Conservation (phyloP, 2,797 vertebrate genomes). For the Falco biarmicus region DNA sequence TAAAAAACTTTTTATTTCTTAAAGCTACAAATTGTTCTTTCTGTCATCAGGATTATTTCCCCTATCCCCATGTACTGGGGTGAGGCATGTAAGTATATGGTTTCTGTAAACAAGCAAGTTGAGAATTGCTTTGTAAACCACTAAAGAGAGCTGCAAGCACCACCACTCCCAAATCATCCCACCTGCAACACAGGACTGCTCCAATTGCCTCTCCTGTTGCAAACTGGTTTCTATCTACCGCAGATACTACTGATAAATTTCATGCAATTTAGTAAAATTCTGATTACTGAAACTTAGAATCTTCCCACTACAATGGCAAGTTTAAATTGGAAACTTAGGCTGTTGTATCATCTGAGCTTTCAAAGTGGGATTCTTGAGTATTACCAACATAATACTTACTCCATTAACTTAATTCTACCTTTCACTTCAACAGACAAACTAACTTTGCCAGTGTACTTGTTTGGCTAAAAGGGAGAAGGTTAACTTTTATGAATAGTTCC, state of each 20-base stretch:
- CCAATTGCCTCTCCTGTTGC: not conserved
- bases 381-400: not conserved
- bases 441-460: not conserved
- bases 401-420: not conserved
- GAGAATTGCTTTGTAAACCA: not conserved
- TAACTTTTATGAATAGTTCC: not conserved
- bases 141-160: not conserved
- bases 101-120: conserved; percentile 8
- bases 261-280: not conserved
- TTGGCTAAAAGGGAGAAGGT: not conserved
- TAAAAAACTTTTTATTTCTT: not conserved
- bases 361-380: not conserved
- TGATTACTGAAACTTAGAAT: not conserved
- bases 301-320: not conserved
- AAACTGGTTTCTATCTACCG: not conserved
- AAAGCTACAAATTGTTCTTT: not conserved
- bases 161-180: not conserved
- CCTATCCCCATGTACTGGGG: not conserved
- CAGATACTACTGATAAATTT: not conserved
- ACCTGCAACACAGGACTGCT: not conserved
- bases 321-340: not conserved
- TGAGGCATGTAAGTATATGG: not conserved
- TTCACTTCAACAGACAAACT: not conserved
- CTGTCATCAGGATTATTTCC: not conserved
- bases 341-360: not conserved